Conservation (phyloP, 2,797 vertebrate genomes). For the Parambassis ranga region DNA sequence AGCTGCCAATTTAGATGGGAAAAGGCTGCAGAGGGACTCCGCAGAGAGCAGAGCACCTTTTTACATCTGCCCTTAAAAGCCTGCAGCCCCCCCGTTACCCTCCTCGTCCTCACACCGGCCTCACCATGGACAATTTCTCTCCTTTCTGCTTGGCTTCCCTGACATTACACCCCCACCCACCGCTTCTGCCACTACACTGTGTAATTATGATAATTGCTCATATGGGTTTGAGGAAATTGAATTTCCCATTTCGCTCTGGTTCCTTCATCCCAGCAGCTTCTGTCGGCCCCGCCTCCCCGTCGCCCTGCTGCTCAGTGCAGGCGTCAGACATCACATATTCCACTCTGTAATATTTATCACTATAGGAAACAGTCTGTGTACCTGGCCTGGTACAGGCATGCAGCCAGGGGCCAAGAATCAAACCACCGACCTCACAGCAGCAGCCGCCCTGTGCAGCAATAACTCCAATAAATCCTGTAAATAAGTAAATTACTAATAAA, state of each 20-base stretch:
- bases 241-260: slow-evolving; percentile 58
- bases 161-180: slow-evolving; percentile 36
- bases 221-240: slow-evolving; percentile 63
- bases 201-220: slow-evolving; percentile 73
- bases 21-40: not conserved
- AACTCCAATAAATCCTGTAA: no score
- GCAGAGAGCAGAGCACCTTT: slow-evolving; percentile 19
- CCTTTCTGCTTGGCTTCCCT: slow-evolving; percentile 47
- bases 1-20: slow-evolving; percentile 4
- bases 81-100: slow-evolving; percentile 18
- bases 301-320: not conserved
- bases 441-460: no score
- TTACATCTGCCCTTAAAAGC: slow-evolving; percentile 28
- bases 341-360: no score
- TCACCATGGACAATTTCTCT: slow-evolving; percentile 28
- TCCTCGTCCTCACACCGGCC: slow-evolving; percentile 23
- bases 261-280: slow-evolving; percentile 27
- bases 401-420: no score
- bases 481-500: no score
- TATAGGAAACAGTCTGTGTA: no score
- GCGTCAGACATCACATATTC: no score
- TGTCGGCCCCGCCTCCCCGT: slow-evolving; percentile 12
- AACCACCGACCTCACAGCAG: no score
- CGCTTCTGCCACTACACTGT: slow-evolving; percentile 48
- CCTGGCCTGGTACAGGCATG: no score